Conservation (phyloP, 2,888 invertebrate genomes). For the Galerucella pusilla region DNA sequence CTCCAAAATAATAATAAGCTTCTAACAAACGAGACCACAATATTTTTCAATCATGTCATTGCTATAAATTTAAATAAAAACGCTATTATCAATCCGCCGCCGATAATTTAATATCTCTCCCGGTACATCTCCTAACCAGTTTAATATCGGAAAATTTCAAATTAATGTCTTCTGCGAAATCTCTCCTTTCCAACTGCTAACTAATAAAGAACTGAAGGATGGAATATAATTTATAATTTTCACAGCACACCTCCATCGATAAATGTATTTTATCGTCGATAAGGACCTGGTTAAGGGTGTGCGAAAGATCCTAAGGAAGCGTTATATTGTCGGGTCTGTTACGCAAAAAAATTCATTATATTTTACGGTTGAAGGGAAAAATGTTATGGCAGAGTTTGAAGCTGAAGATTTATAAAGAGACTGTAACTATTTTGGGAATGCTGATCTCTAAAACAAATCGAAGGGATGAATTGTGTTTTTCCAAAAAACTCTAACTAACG, state of each 20-base stretch:
- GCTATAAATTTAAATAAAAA: too few relatives aligned
- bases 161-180: constrained; percentile 60
- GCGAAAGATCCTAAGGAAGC: neutral
- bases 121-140: constrained; percentile 33
- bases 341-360: too few relatives aligned
- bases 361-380: too few relatives aligned
- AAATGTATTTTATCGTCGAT: constrained; percentile 55
- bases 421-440: too few relatives aligned
- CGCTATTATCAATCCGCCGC: constrained; percentile 16
- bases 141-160: constrained; percentile 57
- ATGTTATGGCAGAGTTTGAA: too few relatives aligned
- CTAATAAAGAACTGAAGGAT: constrained; percentile 53
- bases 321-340: neutral
- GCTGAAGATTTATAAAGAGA: too few relatives aligned
- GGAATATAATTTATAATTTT: constrained; percentile 56
- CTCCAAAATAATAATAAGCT: too few relatives aligned
- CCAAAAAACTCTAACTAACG: too few relatives aligned
- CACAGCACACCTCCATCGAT: constrained; percentile 51
- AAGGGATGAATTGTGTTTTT: too few relatives aligned
- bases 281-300: constrained; percentile 33
- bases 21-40: too few relatives aligned
- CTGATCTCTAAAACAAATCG: too few relatives aligned
- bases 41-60: too few relatives aligned
- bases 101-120: constrained; percentile 19
- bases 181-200: constrained; percentile 55